These are phyloP conservation scores for Montipora capricornis DNA, from an alignment of 64 coral and sea anemone species.

Conservation along the genomic window DNA sequence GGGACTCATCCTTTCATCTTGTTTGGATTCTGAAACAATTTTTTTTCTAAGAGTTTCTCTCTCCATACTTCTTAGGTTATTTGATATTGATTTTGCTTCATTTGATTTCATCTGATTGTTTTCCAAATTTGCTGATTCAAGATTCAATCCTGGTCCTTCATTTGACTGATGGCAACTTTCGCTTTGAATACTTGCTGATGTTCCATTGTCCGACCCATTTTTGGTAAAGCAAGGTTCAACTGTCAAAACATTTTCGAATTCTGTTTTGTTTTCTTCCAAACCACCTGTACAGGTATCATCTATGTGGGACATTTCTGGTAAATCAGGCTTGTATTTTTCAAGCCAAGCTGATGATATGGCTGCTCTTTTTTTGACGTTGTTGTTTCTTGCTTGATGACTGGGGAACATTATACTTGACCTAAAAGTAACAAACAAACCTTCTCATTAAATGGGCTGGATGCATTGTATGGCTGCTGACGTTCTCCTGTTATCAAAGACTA, in stretches of 20 bases:
- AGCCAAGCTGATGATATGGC: slow-evolving; percentile 74
- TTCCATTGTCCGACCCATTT: neutral
- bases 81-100: neutral
- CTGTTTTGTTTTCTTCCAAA: neutral
- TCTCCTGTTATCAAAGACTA: no score
- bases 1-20: neutral
- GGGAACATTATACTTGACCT: slow-evolving; percentile 11
- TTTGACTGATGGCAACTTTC: no score
- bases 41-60: neutral
- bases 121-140: neutral
- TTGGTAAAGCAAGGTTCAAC: neutral
- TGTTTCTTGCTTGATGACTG: slow-evolving; percentile 62
- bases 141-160: neutral
- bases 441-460: no score
- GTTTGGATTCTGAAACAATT: neutral
- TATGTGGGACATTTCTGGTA: neutral
- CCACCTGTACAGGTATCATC: neutral
- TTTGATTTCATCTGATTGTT: neutral
- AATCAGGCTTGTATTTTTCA: slow-evolving; percentile 69
- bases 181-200: neutral
- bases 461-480: no score
- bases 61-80: neutral
- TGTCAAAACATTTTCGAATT: neutral
- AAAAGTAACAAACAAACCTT: neutral
- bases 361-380: slow-evolving; percentile 19